Base-by-base conservation (phyloP, 2,888 invertebrate genomes). In the Pardosa pseudoannulata region DNA sequence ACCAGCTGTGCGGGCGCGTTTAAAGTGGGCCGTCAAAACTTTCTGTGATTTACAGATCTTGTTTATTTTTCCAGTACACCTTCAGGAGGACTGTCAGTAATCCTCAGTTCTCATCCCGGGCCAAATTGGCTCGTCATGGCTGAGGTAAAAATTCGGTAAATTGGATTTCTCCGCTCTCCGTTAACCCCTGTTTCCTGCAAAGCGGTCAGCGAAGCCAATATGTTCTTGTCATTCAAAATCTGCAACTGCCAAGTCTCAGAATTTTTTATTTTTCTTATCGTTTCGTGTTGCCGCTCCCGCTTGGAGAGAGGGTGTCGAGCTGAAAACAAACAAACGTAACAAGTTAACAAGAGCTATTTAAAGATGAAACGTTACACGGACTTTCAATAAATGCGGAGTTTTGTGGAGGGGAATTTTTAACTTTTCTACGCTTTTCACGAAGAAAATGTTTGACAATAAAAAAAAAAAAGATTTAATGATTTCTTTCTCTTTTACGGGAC, bases 1-100 rank as follows among this genome's bases (percentile, higher is more conserved):
- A 64, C 82, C 82, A 83, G 82, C 82, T 83, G 82, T 70, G 81
- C 74, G 31, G 19, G n/a, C 19, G 32, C 36, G 32, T 67, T 32
- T 36, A 67, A 67, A 32, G 19, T 19, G 31, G 19, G 32, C 16
- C 32, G 67, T 67, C 67, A 67, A 23, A 46, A 56, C 56, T 67
- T 67, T 36, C 32, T 36, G 67, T 67, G 67, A 67, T 67, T 67
- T 67, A 67, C 67, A 32, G 67, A 67, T 67, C 32, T 32, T 67
- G 67, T 67, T 67, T 67, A 28, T 67, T 67, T 67, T 67, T 27
- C 13, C 11, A 56, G 23, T 23, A 56, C 56, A 56, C 56, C 56
- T 56, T n/a, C n/a, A 23, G 16, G 11, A 56, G 56, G 56, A 23
- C 23, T 56, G 56, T 56, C 56, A 56, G 19, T 56, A 16, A 56